phyloP scores from a whole-genome alignment of 1,140 invertebrate species.

The Delia radicum region DNA sequence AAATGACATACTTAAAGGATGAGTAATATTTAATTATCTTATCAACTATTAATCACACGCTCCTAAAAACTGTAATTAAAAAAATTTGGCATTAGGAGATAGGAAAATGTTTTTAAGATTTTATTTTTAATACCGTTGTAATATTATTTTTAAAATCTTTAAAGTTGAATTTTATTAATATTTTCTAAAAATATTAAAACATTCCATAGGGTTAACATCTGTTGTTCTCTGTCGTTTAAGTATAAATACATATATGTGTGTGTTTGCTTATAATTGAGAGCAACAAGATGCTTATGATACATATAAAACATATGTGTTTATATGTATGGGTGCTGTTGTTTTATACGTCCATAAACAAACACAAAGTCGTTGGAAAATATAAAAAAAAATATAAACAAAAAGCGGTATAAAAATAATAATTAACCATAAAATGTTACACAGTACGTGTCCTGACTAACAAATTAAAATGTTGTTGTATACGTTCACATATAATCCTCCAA shows the following conservation, averaged over 20 bases:
- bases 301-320: not conserved
- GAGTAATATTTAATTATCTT: too few species aligned
- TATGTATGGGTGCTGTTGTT: not conserved
- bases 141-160: too few species aligned
- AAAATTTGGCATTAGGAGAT: too few species aligned
- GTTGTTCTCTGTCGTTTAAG: not conserved
- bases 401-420: slow-evolving; percentile 4
- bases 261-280: slow-evolving; percentile 14
- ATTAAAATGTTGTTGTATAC: too few species aligned
- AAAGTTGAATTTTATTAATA: too few species aligned
- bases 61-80: too few species aligned
- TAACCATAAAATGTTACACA: slow-evolving; percentile 3
- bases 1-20: too few species aligned
- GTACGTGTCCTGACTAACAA: not conserved
- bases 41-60: too few species aligned
- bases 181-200: too few species aligned
- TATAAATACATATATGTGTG: not conserved
- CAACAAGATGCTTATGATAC: slow-evolving; percentile 11
- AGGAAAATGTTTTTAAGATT: too few species aligned
- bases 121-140: too few species aligned
- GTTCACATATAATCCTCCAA: not conserved
- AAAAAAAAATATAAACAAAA: not conserved
- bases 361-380: not conserved
- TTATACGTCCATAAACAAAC: not conserved
- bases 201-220: too few species aligned